These are phyloP conservation scores for Macrosoma leucophasiata DNA, from an alignment of 2,888 invertebrate species.

Conservation along the genomic window DNA sequence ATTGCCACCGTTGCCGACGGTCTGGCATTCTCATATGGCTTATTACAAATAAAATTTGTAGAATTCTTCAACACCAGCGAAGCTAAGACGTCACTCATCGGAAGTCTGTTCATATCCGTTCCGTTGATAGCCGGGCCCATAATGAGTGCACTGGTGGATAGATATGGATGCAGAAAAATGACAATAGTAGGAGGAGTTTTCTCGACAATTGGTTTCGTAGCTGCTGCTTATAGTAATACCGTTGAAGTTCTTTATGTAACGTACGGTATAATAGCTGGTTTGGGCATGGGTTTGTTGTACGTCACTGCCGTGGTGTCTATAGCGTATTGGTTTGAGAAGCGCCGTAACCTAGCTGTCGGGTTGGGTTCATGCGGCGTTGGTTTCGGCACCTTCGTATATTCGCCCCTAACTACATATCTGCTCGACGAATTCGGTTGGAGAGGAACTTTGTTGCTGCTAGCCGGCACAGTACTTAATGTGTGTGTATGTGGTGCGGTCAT, in stretches of 20 bases:
- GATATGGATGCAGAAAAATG: constrained; percentile 87
- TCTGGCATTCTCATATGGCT: constrained; percentile 93
- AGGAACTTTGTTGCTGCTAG: constrained; percentile 84
- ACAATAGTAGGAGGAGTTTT: constrained; percentile 83
- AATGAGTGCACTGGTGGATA: constrained; percentile 89
- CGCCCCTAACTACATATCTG: constrained; percentile 86
- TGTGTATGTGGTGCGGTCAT: constrained; percentile 91
- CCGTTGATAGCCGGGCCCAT: constrained; percentile 90
- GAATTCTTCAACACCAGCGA: constrained; percentile 85
- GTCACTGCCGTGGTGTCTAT: constrained; percentile 94
- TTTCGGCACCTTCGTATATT: constrained; percentile 91
- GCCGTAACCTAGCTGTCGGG: constrained; percentile 89
- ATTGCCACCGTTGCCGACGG: constrained; percentile 95
- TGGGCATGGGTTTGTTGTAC: constrained; percentile 89
- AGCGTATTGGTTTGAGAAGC: constrained; percentile 94
- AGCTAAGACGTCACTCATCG: constrained; percentile 91
- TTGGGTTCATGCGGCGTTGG: constrained; percentile 93
- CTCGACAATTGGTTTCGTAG: constrained; percentile 84
- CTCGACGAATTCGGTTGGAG: constrained; percentile 88
- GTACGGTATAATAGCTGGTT: constrained; percentile 88
- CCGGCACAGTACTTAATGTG: constrained; percentile 90
- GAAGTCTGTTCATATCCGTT: constrained; percentile 91
- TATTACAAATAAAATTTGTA: constrained; percentile 87
- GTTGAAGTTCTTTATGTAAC: constrained; percentile 87
- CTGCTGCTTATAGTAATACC: constrained; percentile 82